Evolutionary conservation across 2,888 invertebrate genomes (phyloP), one percentile per base, ranked within the genome.

Genomic region (Heliconius aoede): DNA sequence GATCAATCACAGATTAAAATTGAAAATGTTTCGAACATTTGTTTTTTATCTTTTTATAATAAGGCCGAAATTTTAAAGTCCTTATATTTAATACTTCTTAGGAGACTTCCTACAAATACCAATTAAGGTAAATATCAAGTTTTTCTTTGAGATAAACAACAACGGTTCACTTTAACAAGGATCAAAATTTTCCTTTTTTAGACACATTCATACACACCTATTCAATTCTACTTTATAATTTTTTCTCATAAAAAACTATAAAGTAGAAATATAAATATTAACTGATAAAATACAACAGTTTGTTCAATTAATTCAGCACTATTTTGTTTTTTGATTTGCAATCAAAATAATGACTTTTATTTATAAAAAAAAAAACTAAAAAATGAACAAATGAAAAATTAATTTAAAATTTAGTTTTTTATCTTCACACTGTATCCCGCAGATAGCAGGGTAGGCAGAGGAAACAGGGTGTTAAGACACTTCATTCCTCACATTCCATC

Each of bases 1-100:
- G 87, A 85, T 83, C 81, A 83, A 90, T 92, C 91, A 92, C 92
- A 92, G 90, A 90, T 87, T 87, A 86, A 88, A 83, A 84, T 84
- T 74, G 85, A 90, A 69, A 92, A 92, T 88, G 91, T 92, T 90
- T 80, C 83, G 77, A 93, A 92, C 93, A 93, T 87, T 88, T 85
- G 86, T n/a, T n/a, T n/a, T n/a, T n/a, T n/a, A 79, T 88, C 86
- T 80, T 83, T 81, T 82, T 81, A 81, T 87, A 87, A 82, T 89
- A 91, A 92, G 92, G 91, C 91, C 89, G 87, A 87, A 87, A 55
- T 46, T 61, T 62, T 62, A 61, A 28, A 72, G 72, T 36, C 32
- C 55, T 69, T 69, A 51, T 28, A 28, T 46, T 46, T 18, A 46
- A 46, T 18, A 46, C 4, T 15, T 46, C 18, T 46, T 46, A 18